These are phyloP conservation scores for Enteromius afrohamiltoni DNA, from an alignment of 2,797 vertebrate genomes.

Conservation along the genomic window DNA sequence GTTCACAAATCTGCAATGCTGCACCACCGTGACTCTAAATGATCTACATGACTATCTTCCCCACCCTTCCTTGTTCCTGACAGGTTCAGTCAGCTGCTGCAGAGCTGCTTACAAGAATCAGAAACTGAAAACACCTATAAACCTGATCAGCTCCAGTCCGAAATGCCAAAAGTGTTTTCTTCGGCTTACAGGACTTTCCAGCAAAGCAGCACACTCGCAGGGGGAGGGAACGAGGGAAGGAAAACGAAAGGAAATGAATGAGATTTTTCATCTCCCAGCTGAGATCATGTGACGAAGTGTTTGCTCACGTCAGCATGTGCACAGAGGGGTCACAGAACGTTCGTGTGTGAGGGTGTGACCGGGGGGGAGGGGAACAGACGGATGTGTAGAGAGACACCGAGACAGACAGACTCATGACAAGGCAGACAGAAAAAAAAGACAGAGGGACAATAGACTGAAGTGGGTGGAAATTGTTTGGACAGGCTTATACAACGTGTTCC, in stretches of 20 bases:
- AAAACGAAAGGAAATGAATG: conserved; percentile 34
- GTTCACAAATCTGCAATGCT: neutral
- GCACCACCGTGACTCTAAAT: neutral
- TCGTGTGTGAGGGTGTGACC: conserved; percentile 8
- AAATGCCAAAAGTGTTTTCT: conserved; percentile 24
- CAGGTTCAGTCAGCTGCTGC: conserved; percentile 5
- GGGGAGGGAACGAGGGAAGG: neutral
- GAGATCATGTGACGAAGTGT: conserved; percentile 36
- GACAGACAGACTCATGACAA: conserved; percentile 28
- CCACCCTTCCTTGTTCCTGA: neutral
- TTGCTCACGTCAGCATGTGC: conserved; percentile 32
- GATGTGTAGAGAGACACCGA: conserved; percentile 9
- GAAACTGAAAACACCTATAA: conserved; percentile 36
- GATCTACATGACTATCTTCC: neutral
- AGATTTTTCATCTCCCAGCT: conserved; percentile 43
- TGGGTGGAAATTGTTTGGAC: conserved; percentile 29
- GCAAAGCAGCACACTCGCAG: conserved; percentile 8
- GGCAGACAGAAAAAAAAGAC: conserved; percentile 34
- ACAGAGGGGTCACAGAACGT: conserved; percentile 9
- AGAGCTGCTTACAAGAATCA: conserved; percentile 39
- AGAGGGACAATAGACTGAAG: conserved; percentile 21
- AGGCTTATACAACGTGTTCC: conserved; percentile 13
- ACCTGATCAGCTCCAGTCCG: neutral
- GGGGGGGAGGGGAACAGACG: neutral
- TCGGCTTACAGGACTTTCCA: conserved; percentile 30